Percentiles rank a stretch among this genome's conserved stretches.
These are phyloP conservation scores for Eupithecia centaureata DNA, from an alignment of 2,888 invertebrate genomes.

Conservation along the genomic window DNA sequence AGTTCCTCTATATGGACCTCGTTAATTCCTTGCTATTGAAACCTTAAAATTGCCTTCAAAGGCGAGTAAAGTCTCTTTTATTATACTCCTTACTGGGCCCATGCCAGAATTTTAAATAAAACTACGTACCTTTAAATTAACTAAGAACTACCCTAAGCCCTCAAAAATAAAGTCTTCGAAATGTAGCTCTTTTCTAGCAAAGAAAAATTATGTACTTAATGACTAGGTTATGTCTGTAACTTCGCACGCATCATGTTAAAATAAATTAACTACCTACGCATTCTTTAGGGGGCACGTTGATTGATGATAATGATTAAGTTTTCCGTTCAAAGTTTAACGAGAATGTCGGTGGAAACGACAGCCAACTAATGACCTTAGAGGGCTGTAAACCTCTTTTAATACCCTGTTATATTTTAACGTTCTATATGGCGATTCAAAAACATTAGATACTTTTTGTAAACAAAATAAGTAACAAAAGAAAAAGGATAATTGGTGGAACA, in stretches of 20 bases:
- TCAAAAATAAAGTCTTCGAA: too few relatives aligned
- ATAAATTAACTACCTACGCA: background rate
- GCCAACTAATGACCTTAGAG: constrained; percentile 41
- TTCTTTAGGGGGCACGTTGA: background rate
- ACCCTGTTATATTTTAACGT: background rate
- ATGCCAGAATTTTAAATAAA: background rate
- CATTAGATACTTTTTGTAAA: too few relatives aligned
- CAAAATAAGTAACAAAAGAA: too few relatives aligned
- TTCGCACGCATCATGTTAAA: background rate
- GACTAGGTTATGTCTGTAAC: background rate
- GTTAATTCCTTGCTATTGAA: constrained; percentile 19
- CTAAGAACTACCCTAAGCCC: too few relatives aligned
- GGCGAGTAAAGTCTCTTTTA: constrained; percentile 5
- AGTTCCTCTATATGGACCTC: constrained; percentile 22
- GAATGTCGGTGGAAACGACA: constrained; percentile 42
- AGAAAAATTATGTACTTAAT: too few relatives aligned
- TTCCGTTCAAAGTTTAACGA: constrained; percentile 38
- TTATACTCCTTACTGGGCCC: background rate
- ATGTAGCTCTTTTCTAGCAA: too few relatives aligned
- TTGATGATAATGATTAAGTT: constrained; percentile 37
- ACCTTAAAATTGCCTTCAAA: constrained; percentile 2
- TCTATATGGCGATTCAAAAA: too few relatives aligned
- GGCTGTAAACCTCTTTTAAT: background rate
- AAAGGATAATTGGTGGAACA: too few relatives aligned
- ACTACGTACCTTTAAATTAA: too few relatives aligned